Evolutionary conservation across 2,113 vertebrate species (phyloP), one percentile per base, ranked within the genome.

Genomic region (Oriolus oriolus): DNA sequence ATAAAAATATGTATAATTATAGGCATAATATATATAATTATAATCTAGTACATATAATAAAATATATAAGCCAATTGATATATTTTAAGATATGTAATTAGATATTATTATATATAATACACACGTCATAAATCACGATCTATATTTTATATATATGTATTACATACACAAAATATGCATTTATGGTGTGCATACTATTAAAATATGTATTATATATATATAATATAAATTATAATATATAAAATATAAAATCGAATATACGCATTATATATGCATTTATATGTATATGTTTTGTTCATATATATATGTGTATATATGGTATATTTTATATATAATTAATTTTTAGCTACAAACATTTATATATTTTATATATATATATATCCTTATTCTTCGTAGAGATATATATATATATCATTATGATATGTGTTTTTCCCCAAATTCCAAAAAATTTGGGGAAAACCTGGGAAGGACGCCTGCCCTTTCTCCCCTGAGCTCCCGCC

Each of bases 361-460:
- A n/a, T n/a, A n/a, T n/a, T n/a, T n/a, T 13, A 9, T 27, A 6
- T 31, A 20, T 17, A 20, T 45, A 45, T 45, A 19, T 45, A 45
- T 45, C 6, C 17, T 41, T 41, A n/a, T n/a, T n/a, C n/a, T n/a
- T n/a, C n/a, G n/a, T 44, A 44, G 42, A 7, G 11, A 9, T 27
- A 7, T 31, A 20, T 14, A 45, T 45, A 45, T 45, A 45, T 44
- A 44, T 18, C 19, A 44, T 44, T 44, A 14, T 30, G 15, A 1
- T 11, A 10, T 20, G 27, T 11, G 10, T 30, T 78, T 77, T n/a
- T 13, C 23, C 68, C 64, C 31, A 16, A 3, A 47, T 23, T 21
- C 30, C 16, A 7, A n/a, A n/a, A n/a, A n/a, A n/a, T n/a, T n/a
- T n/a, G n/a, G n/a, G 21, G 5, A 2, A 23, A 33, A 10, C 1